Conservation (phyloP, 1,140 invertebrate species). For the Lysiphlebus fabarum region DNA sequence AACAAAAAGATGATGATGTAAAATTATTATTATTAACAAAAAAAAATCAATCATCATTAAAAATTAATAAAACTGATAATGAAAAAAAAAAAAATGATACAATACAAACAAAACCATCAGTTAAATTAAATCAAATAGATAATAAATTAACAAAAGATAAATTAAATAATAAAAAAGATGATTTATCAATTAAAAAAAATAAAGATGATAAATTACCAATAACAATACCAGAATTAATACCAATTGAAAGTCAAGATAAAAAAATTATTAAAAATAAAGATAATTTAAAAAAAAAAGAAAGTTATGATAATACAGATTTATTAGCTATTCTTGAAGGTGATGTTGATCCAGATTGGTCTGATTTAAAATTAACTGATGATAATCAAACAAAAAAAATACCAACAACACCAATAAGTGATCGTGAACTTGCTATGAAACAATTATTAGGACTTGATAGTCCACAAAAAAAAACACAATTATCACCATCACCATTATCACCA, state of each 20-base stretch:
- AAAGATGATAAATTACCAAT: neutral
- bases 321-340: slow-evolving; percentile 55
- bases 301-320: slow-evolving; percentile 49
- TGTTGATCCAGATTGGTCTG: slow-evolving; percentile 53
- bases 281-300: slow-evolving; percentile 9
- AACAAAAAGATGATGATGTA: slow-evolving; percentile 17
- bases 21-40: neutral
- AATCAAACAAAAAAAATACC: slow-evolving; percentile 26
- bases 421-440: slow-evolving; percentile 57
- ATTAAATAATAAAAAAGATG: slow-evolving; percentile 15
- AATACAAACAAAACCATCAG: neutral
- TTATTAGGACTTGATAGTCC: slow-evolving; percentile 48
- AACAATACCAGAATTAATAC: neutral
- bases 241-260: slow-evolving; percentile 5
- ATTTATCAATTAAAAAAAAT: neutral
- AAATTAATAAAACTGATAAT: neutral
- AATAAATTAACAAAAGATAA: slow-evolving; percentile 5
- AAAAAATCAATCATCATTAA: slow-evolving; percentile 21
- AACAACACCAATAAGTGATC: slow-evolving; percentile 45
- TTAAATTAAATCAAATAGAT: neutral
- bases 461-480: slow-evolving; percentile 32
- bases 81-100: neutral
- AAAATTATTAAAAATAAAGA: slow-evolving; percentile 7
- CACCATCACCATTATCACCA: slow-evolving; percentile 10
- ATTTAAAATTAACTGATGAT: slow-evolving; percentile 44